Conservation (phyloP, 2,113 vertebrate genomes). For the Perca fluviatilis region DNA sequence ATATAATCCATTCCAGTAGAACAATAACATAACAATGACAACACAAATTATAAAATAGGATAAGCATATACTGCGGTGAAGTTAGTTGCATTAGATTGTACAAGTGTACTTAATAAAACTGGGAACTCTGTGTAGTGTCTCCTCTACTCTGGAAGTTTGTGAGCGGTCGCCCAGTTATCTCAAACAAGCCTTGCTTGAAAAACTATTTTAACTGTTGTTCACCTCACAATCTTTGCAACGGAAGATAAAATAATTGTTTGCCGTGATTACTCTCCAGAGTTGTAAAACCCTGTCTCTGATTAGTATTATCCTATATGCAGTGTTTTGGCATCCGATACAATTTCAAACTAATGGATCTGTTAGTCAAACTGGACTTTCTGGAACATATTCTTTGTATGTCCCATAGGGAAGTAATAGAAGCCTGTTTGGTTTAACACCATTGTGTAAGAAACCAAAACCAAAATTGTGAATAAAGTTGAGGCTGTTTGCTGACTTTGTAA, state of each 20-base stretch:
- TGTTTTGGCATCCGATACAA: not conserved
- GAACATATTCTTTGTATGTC: not conserved
- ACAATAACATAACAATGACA: not conserved
- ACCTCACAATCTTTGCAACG: not conserved
- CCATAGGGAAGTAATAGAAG: not conserved
- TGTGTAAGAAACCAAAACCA: not conserved
- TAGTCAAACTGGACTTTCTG: not conserved
- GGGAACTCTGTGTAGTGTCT: not conserved
- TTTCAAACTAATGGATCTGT: not conserved
- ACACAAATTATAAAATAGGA: not conserved
- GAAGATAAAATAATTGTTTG: not conserved
- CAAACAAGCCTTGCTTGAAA: not conserved
- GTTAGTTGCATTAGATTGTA: not conserved
- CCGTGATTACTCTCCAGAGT: not conserved
- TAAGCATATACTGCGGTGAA: not conserved
- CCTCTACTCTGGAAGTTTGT: not conserved
- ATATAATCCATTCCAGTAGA: not conserved
- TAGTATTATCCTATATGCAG: not conserved
- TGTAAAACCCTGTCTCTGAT: not conserved
- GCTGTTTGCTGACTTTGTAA: not conserved
- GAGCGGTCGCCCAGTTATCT: constrained; percentile 3
- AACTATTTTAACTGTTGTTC: not conserved
- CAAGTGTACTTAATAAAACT: not conserved
- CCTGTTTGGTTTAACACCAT: not conserved
- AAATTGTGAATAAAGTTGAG: not conserved